A percentile compares a stretch with the other conserved stretches of the same genome.
These are phyloP conservation scores for Ondatra zibethicus DNA, from an alignment of 2,113 vertebrate genomes.

Conservation along the genomic window DNA sequence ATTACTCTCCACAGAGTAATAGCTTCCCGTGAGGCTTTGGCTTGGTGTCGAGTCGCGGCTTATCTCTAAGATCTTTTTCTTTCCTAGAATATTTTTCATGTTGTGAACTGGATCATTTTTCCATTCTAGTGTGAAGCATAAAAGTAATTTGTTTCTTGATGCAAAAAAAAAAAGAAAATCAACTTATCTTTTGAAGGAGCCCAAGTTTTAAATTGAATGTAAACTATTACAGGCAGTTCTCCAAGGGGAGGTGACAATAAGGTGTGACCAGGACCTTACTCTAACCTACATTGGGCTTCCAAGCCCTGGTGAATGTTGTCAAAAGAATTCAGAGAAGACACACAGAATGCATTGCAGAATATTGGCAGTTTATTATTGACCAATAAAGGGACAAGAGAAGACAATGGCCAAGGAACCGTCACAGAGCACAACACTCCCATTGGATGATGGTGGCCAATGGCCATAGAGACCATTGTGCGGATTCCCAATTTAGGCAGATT, in stretches of 20 bases:
- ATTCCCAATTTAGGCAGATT: not conserved
- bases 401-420: not conserved
- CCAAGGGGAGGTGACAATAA: conserved; percentile 39
- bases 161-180: conserved; percentile 73
- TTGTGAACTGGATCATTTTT: conserved; percentile 66
- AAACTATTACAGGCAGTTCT: conserved; percentile 38
- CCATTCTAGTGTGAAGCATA: conserved; percentile 62
- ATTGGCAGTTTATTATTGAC: not conserved
- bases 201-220: conserved; percentile 50
- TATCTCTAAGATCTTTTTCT: conserved; percentile 65
- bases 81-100: conserved; percentile 66
- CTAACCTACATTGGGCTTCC: too few species aligned
- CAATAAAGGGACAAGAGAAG: not conserved
- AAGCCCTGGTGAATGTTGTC: not conserved
- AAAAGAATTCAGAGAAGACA: not conserved
- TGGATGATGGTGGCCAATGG: not conserved
- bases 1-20: conserved; percentile 39
- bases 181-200: conserved; percentile 70
- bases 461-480: not conserved
- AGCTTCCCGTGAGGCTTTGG: conserved; percentile 7
- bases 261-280: too few species aligned
- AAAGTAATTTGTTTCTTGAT: conserved; percentile 65
- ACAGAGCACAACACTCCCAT: not conserved
- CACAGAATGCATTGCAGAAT: not conserved
- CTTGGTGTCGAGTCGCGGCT: not conserved